Evolutionary conservation across 1,140 invertebrate species (phyloP).

Genomic region (Agrilus planipennis): DNA sequence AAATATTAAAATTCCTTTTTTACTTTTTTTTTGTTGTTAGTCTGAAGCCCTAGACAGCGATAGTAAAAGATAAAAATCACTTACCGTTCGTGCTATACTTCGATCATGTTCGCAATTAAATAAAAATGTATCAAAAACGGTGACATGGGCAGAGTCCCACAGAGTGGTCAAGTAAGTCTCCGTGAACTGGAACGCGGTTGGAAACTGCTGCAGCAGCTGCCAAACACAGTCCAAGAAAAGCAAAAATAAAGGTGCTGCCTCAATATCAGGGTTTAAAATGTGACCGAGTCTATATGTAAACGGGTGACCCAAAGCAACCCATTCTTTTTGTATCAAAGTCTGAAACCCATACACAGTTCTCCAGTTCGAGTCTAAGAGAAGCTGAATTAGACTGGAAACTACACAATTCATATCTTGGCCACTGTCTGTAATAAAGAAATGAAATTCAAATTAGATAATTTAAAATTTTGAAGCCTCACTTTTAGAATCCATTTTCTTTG

Average conservation of each 20-base stretch:
- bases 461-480: background rate
- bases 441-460: background rate
- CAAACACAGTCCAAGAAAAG: slow-evolving; percentile 88
- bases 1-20: too few species aligned
- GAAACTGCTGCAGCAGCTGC: slow-evolving; percentile 82
- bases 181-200: slow-evolving; percentile 79
- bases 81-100: slow-evolving; percentile 4
- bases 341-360: slow-evolving; percentile 84
- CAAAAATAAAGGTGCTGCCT: slow-evolving; percentile 72
- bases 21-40: too few species aligned
- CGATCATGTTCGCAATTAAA: slow-evolving; percentile 73
- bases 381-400: slow-evolving; percentile 74
- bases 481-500: background rate
- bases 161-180: slow-evolving; percentile 84
- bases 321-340: slow-evolving; percentile 85
- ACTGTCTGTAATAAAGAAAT: slow-evolving; percentile 44
- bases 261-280: slow-evolving; percentile 35
- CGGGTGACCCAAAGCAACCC: slow-evolving; percentile 83
- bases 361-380: slow-evolving; percentile 75
- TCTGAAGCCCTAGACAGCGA: background rate
- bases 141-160: slow-evolving; percentile 79
- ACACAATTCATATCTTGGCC: slow-evolving; percentile 83
- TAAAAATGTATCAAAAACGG: slow-evolving; percentile 85
- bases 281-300: slow-evolving; percentile 62
- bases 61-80: background rate